Evolutionary conservation across 2,888 invertebrate species (phyloP), one percentile per base, ranked within the genome.

Genomic region (Cheilosia vernalis): DNA sequence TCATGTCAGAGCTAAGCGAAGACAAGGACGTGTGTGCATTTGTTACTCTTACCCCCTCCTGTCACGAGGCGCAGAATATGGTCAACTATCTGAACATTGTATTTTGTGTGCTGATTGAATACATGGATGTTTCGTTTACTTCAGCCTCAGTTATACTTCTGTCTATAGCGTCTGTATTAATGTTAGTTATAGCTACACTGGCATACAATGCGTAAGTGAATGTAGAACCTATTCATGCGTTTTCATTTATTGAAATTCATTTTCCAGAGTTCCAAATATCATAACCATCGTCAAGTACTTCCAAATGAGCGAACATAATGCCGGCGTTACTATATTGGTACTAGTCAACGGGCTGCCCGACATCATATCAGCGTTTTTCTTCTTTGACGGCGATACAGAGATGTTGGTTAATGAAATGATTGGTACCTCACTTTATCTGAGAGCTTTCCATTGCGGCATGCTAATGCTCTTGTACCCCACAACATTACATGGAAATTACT

Each of bases 391-490:
- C 3, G 83, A 84, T 1, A 84, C 83, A 2, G 83, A 74, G 9
- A 4, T 79, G 27, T 2, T 73, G 4, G 42, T 79, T 0, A 79
- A 78, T n/a, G 67, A 79, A 64, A 84, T 74, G 73, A 13, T 84
- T 4, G 83, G 83, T 24, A 73, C 67, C 2, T 24, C 44, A 15
- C 37, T 79, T 1, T 84, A 64, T 37, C 37, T 79, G 2, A 49
- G 67, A 66, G 73, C 73, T 55, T 74, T 84, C 53, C 79, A 79
- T 15, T 42, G 55, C 21, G 83, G 79, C 17, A 19, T 84, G 3
- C 17, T 84, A 9, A 67, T 83, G 15, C 5, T 13, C 0, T 33
- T 63, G 10, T 33, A 30, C 24, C 83, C 83, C 9, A 30, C 21
- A 3, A 55, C 42, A 4, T 49, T 84, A 7, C 33, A 64, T 2